Evolutionary conservation across 2,113 vertebrate genomes (phyloP).

Genomic region (Notarius quadriscutis): DNA sequence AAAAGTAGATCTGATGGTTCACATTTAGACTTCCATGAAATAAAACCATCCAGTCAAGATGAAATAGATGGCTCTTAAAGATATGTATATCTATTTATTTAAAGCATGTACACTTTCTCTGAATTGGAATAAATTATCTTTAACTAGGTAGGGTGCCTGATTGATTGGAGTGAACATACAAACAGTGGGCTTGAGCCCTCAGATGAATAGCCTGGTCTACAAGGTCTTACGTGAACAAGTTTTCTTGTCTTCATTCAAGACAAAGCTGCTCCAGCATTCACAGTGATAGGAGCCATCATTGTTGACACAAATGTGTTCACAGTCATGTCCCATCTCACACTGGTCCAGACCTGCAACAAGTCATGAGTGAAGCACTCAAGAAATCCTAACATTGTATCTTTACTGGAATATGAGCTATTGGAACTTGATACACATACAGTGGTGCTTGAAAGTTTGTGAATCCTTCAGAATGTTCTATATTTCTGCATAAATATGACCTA

Average conservation of each 20-base stretch:
- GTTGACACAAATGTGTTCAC: constrained; percentile 70
- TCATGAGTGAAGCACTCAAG: constrained; percentile 21
- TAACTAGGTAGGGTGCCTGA: neutral
- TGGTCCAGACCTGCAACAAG: constrained; percentile 60
- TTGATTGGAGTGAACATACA: constrained; percentile 22
- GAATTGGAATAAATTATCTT: too few relatives aligned
- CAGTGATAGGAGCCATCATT: constrained; percentile 60
- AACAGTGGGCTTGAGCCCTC: neutral
- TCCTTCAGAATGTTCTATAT: too few relatives aligned
- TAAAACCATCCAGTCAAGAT: neutral
- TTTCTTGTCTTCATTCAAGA: constrained; percentile 68
- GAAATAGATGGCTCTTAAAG: neutral
- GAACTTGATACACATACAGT: neutral
- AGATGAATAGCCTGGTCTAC: constrained; percentile 17
- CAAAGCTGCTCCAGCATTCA: constrained; percentile 67
- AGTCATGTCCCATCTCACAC: constrained; percentile 65
- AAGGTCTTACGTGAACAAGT: constrained; percentile 76
- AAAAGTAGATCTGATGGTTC: neutral
- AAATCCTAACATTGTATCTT: neutral
- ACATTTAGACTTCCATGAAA: neutral
- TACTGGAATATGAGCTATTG: neutral
- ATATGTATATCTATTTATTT: neutral
- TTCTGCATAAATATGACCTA: too few relatives aligned
- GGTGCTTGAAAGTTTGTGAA: too few relatives aligned
- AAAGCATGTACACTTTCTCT: neutral